Conservation (phyloP, 2,797 vertebrate genomes). For the Coreius guichenoti region DNA sequence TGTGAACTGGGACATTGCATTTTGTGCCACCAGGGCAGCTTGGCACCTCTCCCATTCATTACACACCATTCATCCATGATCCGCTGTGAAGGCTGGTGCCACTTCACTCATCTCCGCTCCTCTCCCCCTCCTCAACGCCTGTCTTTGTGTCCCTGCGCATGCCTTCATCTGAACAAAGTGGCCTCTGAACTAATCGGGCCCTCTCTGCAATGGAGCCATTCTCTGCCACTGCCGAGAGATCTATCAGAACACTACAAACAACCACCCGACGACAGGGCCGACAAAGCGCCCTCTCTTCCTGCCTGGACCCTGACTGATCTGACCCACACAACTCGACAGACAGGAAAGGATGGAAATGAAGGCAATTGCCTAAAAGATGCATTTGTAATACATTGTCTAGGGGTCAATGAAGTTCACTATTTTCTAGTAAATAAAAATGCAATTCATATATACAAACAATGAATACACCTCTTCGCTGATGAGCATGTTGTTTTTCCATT, state of each 20-base stretch:
- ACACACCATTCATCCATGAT: constrained; percentile 64
- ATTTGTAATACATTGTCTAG: background rate
- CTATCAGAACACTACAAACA: constrained; percentile 55
- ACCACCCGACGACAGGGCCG: constrained; percentile 2
- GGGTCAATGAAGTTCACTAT: background rate
- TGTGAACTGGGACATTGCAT: constrained; percentile 38
- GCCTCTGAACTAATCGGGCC: constrained; percentile 64
- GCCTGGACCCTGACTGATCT: constrained; percentile 27
- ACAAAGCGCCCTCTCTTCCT: constrained; percentile 15
- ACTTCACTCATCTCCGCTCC: constrained; percentile 56
- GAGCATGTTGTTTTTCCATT: background rate
- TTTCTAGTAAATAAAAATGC: background rate
- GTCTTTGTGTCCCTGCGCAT: constrained; percentile 68
- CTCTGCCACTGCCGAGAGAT: constrained; percentile 60
- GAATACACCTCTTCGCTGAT: background rate
- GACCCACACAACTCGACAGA: constrained; percentile 20
- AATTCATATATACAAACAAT: background rate
- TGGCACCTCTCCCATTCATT: constrained; percentile 70
- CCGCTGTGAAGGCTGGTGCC: constrained; percentile 64
- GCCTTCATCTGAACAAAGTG: constrained; percentile 69
- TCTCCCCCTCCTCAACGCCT: constrained; percentile 58
- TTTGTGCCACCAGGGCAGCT: constrained; percentile 51
- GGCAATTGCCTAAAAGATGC: background rate
- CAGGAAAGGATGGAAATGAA: constrained; percentile 7
- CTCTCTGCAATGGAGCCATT: constrained; percentile 68